These are phyloP conservation scores for Ceyx margarethae DNA, from an alignment of 2,113 vertebrate species.

Conservation along the genomic window DNA sequence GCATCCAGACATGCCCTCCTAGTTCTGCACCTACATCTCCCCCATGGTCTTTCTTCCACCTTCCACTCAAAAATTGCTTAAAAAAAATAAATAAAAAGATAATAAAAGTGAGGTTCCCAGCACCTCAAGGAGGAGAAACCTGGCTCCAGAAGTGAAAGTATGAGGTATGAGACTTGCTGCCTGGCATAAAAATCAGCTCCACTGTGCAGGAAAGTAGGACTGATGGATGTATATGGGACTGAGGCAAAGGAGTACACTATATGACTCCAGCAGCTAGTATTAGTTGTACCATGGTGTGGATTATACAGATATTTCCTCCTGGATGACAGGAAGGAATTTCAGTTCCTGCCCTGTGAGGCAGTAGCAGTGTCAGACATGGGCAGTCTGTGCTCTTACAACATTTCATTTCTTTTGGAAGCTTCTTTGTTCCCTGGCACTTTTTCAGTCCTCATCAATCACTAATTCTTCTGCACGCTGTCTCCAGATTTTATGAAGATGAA, in stretches of 20 bases:
- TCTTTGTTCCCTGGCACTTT: neutral
- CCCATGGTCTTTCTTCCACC: neutral
- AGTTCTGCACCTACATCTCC: neutral
- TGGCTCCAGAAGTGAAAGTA: neutral
- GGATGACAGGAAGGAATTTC: neutral
- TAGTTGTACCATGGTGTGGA: neutral
- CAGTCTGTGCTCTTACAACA: neutral
- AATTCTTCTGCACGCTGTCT: neutral
- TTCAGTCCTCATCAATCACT: slow-evolving; percentile 31
- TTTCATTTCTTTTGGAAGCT: neutral
- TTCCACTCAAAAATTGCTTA: neutral
- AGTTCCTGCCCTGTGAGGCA: neutral
- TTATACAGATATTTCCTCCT: neutral
- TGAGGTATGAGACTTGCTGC: neutral
- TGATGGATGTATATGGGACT: accelerated
- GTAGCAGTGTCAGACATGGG: neutral
- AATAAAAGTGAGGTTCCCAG: neutral
- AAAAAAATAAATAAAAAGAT: neutral
- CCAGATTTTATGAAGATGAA: neutral
- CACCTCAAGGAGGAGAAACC: neutral
- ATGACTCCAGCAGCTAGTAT: neutral
- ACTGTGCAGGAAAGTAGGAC: neutral
- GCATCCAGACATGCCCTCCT: neutral
- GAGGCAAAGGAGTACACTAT: neutral
- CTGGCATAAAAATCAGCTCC: neutral